phyloP scores from a whole-genome alignment of 2,797 vertebrate genomes.

The Phaenicophaeus curvirostris region DNA sequence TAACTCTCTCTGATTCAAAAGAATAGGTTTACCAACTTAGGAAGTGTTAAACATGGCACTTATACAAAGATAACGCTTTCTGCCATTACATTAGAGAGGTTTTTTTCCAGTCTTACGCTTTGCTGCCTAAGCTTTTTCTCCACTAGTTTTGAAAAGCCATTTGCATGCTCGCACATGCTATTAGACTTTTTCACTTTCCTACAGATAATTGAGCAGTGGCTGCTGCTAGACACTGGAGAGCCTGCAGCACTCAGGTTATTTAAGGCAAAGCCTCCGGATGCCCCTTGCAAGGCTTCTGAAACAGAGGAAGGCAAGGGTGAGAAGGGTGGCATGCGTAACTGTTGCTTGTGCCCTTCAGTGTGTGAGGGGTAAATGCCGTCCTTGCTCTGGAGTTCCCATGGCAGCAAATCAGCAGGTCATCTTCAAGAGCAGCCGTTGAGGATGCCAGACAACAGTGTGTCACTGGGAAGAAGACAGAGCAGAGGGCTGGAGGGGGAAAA shows the following conservation, averaged over 20 bases:
- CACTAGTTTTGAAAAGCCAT: constrained; percentile 14
- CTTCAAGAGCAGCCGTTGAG: constrained; percentile 45
- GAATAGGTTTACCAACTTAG: neutral
- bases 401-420: constrained; percentile 61
- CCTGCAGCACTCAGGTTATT: neutral
- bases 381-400: constrained; percentile 41
- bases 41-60: constrained; percentile 34
- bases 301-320: fast-evolving
- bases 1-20: constrained; percentile 2
- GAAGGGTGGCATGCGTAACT: neutral
- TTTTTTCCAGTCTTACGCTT: neutral
- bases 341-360: neutral
- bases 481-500: neutral
- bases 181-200: constrained; percentile 18
- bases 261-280: neutral
- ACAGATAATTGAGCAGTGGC: neutral
- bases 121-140: constrained; percentile 36
- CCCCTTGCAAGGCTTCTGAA: neutral
- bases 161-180: neutral
- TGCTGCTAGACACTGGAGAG: neutral
- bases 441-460: constrained; percentile 25
- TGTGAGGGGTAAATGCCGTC: constrained; percentile 22
- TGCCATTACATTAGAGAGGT: neutral
- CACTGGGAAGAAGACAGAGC: neutral
- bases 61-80: neutral